Evolutionary conservation across 2,113 vertebrate genomes (phyloP), one percentile per base, ranked within the genome.

Genomic region (Rhinolophus sinicus): DNA sequence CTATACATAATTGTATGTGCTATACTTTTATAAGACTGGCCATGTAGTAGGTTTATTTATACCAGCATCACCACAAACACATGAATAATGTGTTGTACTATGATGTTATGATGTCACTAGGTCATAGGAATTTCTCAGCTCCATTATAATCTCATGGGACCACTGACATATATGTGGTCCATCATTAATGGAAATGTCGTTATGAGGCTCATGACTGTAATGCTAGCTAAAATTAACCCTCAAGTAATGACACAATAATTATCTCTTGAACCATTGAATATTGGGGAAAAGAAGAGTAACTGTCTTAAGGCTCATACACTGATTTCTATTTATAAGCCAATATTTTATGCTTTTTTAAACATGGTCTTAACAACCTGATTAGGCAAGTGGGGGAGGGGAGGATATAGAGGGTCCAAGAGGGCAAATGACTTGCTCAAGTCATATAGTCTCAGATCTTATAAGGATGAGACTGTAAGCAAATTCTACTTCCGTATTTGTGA

Each of bases 291-390:
- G 22, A 33, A 80, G 2, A 67, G 4, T 6, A 65, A 5, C 7
- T 80, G 2, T 10, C 5, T 24, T 8, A 6, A 72, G 18, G 47
- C 15, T 58, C 24, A 47, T 6, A 72, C 1, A 35, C 14, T 70
- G 14, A 0, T 78, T 82, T 91, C 76, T 90, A 52, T 81, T 76
- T 77, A 52, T 88, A 44, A 82, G 21, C 22, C n/a, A 87, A 18
- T 4, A 38, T 50, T 56, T 62, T n/a, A 9, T 52, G 69, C 18
- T 67, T 70, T 83, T 38, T 64, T 70, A 38, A 60, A 69, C 2
- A 72, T 87, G 18, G 11, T 33, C 40, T 72, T 87, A 58, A 35
- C 10, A 83, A 4, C 7, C 33, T 76, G 18, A 82, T 86, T 69
- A 26, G 9, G 44, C 16, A 26, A 22, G 8, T 35, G 16, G 10